Conservation (phyloP, 2,113 vertebrate genomes). For the Apus apus region DNA sequence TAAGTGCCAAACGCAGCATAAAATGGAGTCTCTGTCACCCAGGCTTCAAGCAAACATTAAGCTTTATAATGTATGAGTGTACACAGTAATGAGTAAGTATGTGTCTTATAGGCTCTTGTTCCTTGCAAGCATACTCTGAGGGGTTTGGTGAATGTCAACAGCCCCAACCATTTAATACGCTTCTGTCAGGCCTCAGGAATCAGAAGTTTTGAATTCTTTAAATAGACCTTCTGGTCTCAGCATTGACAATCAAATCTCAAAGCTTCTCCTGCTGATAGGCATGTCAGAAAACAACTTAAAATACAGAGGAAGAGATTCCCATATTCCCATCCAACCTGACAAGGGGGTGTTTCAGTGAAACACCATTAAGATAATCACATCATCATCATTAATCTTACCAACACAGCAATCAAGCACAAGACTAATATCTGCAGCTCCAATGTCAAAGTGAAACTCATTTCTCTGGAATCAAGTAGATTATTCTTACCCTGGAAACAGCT, state of each 20-base stretch:
- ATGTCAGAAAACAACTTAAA: background rate
- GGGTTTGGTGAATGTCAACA: background rate
- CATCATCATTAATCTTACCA: background rate
- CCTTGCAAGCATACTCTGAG: background rate
- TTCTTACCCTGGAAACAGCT: background rate
- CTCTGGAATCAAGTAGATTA: background rate
- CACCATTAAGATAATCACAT: background rate
- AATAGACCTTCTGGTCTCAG: background rate
- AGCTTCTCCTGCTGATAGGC: background rate
- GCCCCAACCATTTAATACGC: background rate
- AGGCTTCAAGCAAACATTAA: conserved; percentile 15
- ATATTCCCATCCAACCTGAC: background rate
- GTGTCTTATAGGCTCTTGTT: background rate
- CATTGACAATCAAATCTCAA: background rate
- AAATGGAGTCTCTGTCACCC: background rate
- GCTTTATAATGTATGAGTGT: background rate
- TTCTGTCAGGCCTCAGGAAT: background rate
- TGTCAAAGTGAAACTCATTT: background rate
- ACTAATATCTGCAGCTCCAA: background rate
- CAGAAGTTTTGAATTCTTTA: background rate
- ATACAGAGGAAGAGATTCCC: background rate
- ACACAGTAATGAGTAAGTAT: background rate
- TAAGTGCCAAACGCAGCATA: background rate
- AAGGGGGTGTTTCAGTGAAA: background rate
- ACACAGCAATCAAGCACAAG: background rate